A percentile compares a stretch with the other conserved stretches of the same genome.
Conservation (phyloP, 2,888 invertebrate genomes). For the Chloroclysta siterata region DNA sequence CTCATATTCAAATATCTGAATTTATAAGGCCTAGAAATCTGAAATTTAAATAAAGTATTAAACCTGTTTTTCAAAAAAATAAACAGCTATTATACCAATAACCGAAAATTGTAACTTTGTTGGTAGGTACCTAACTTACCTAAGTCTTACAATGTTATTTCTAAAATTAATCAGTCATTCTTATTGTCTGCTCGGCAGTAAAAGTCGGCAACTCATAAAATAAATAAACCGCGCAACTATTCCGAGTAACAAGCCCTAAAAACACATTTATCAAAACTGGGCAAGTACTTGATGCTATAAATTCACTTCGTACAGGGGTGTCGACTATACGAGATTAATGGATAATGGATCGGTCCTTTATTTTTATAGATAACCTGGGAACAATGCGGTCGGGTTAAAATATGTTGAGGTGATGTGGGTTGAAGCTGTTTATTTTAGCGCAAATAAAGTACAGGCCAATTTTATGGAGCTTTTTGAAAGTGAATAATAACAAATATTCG, state of each 20-base stretch:
- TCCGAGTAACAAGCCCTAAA: slow-evolving; percentile 58
- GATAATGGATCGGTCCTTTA: slow-evolving; percentile 47
- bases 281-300: slow-evolving; percentile 62
- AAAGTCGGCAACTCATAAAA: slow-evolving; percentile 51
- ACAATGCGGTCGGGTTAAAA: slow-evolving; percentile 36
- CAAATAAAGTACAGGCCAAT: slow-evolving; percentile 11
- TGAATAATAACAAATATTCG: too few relatives aligned
- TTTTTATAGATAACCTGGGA: slow-evolving; percentile 49
- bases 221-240: slow-evolving; percentile 62
- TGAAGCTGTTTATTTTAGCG: slow-evolving; percentile 12
- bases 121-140: too few relatives aligned
- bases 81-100: too few relatives aligned
- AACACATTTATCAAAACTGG: slow-evolving; percentile 64
- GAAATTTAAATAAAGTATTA: too few relatives aligned
- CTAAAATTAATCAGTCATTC: slow-evolving; percentile 27
- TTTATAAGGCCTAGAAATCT: too few relatives aligned
- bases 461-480: background rate
- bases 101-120: too few relatives aligned
- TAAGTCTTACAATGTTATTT: background rate
- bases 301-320: slow-evolving; percentile 52
- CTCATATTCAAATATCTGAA: too few relatives aligned
- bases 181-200: slow-evolving; percentile 42
- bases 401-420: slow-evolving; percentile 25
- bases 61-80: too few relatives aligned
- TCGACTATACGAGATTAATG: slow-evolving; percentile 55